Conservation (phyloP, 2,888 invertebrate species). For the Chromoteleia sp. region DNA sequence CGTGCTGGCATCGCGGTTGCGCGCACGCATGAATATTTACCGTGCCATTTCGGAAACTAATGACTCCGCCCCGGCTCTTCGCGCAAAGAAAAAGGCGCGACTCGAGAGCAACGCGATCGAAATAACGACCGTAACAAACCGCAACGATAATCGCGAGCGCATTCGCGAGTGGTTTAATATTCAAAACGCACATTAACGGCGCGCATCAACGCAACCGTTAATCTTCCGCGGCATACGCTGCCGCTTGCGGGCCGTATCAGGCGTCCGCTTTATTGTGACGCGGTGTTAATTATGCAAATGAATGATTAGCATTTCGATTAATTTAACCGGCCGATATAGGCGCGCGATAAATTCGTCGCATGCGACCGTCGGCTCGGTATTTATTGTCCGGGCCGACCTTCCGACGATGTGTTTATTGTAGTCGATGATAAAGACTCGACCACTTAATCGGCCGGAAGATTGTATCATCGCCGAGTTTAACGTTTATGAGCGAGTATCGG, state of each 20-base stretch:
- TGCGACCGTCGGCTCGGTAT: slow-evolving; percentile 29
- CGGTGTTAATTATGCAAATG: slow-evolving; percentile 83
- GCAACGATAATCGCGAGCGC: slow-evolving; percentile 57
- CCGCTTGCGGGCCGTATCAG: slow-evolving; percentile 70
- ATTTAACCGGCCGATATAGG: slow-evolving; percentile 73
- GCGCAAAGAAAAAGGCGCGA: slow-evolving; percentile 29
- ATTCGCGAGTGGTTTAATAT: slow-evolving; percentile 76
- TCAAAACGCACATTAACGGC: slow-evolving; percentile 77
- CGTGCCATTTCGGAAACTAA: slow-evolving; percentile 61
- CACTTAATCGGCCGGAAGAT: slow-evolving; percentile 67
- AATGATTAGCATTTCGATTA: slow-evolving; percentile 83
- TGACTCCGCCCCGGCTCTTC: slow-evolving; percentile 36
- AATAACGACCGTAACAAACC: slow-evolving; percentile 56
- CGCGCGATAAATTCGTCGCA: slow-evolving; percentile 59
- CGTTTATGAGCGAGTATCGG: slow-evolving; percentile 61
- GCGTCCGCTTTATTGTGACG: slow-evolving; percentile 75
- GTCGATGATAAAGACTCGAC: slow-evolving; percentile 51
- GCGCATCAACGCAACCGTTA: slow-evolving; percentile 74
- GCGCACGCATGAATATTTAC: slow-evolving; percentile 65
- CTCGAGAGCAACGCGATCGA: slow-evolving; percentile 44
- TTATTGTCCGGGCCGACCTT: slow-evolving; percentile 28
- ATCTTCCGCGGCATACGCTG: slow-evolving; percentile 76
- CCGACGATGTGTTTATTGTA: slow-evolving; percentile 40
- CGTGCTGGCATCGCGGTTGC: neutral
- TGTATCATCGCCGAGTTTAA: slow-evolving; percentile 52